Evolutionary conservation across 1,140 invertebrate species (phyloP).

Genomic region (Ruditapes philippinarum): DNA sequence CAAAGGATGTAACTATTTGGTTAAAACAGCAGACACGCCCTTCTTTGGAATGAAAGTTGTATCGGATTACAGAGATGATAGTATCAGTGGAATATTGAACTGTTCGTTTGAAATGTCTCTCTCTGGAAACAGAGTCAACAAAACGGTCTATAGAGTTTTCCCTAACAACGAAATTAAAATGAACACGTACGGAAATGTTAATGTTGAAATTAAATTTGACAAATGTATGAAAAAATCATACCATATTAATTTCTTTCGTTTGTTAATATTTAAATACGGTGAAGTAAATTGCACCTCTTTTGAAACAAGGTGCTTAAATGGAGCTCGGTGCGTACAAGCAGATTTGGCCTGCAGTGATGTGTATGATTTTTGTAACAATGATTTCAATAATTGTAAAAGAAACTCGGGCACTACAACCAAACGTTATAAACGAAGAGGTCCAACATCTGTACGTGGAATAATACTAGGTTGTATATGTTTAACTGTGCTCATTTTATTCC

Average conservation of each 20-base stretch:
- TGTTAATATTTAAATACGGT: neutral
- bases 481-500: neutral
- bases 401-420: neutral
- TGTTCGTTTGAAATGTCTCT: neutral
- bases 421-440: neutral
- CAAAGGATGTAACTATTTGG: neutral
- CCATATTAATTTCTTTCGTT: neutral
- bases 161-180: neutral
- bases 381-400: neutral
- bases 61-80: neutral
- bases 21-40: neutral
- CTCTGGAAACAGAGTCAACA: neutral
- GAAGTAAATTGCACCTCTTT: neutral
- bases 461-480: neutral
- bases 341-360: neutral
- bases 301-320: neutral
- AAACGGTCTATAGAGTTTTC: neutral
- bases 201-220: neutral
- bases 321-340: neutral
- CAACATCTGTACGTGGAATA: neutral
- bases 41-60: neutral
- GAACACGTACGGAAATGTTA: neutral
- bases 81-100: neutral
- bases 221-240: neutral
- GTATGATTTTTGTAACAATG: neutral